Evolutionary conservation across 2,888 invertebrate species (phyloP).

Genomic region (Sphecodes monilicornis): DNA sequence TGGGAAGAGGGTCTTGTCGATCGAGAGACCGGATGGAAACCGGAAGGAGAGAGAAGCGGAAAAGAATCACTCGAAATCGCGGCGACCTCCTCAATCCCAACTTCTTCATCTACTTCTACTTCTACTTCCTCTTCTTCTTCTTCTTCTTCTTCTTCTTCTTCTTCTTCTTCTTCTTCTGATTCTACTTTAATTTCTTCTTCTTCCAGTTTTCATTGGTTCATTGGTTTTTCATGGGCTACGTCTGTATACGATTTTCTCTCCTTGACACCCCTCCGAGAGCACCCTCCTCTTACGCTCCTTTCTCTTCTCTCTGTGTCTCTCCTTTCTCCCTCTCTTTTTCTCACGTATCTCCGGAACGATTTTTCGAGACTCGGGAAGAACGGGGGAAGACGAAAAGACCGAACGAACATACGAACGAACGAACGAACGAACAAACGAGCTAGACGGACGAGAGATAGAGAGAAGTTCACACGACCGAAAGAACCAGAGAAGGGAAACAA

Average conservation of each 20-base stretch:
- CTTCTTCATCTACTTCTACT: conserved; percentile 16
- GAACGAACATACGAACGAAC: background rate
- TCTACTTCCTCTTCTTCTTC: background rate
- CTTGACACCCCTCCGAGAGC: conserved; percentile 38
- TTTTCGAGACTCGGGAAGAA: conserved; percentile 58
- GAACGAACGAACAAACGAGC: background rate
- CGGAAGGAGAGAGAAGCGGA: conserved; percentile 1
- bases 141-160: background rate
- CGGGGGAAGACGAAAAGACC: conserved; percentile 55
- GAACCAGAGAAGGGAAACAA: conserved; percentile 28
- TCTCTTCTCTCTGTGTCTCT: conserved; percentile 63
- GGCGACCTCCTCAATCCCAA: conserved; percentile 7
- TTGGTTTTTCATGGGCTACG: conserved; percentile 38
- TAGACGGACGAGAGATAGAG: conserved; percentile 33
- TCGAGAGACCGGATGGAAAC: background rate
- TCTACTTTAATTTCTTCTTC: background rate
- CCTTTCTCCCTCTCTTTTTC: conserved; percentile 56
- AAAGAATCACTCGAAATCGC: conserved; percentile 45
- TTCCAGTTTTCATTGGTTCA: background rate
- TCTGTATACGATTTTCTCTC: conserved; percentile 64
- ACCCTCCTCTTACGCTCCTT: conserved; percentile 62
- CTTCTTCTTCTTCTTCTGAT: background rate
- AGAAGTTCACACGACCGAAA: background rate
- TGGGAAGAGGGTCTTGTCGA: background rate
- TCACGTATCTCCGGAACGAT: conserved; percentile 60